Evolutionary conservation across 1,140 invertebrate genomes (phyloP).

Genomic region (Cylas formicarius): DNA sequence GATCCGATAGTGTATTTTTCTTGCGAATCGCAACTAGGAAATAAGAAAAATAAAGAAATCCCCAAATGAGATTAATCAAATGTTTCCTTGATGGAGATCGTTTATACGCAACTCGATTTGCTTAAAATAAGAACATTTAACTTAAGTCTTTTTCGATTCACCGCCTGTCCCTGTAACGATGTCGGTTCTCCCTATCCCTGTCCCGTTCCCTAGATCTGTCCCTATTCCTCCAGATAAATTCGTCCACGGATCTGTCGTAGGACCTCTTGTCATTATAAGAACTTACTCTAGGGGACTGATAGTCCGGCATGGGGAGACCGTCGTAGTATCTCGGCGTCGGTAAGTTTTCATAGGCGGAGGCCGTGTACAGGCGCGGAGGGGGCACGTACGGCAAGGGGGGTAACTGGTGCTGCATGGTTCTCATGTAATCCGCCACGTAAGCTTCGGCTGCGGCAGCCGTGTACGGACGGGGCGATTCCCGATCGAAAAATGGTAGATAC

Average conservation of each 20-base stretch:
- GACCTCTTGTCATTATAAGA: constrained; percentile 62
- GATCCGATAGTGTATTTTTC: too few relatives aligned
- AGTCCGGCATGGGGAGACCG: constrained; percentile 58
- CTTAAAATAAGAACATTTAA: too few relatives aligned
- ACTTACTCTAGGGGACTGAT: constrained; percentile 47
- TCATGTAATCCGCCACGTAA: constrained; percentile 71
- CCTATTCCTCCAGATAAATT: constrained; percentile 78
- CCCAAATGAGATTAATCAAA: too few relatives aligned
- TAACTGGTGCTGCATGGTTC: constrained; percentile 71
- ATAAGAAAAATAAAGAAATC: too few relatives aligned
- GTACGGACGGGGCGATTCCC: constrained; percentile 40
- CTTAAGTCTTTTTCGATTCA: too few relatives aligned
- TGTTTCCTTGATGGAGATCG: too few relatives aligned
- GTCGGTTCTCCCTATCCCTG: constrained; percentile 22
- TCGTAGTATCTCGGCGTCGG: constrained; percentile 73
- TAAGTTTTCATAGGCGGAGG: constrained; percentile 59
- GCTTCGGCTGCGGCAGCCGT: constrained; percentile 63
- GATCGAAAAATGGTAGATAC: constrained; percentile 36
- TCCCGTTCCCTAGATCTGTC: constrained; percentile 47
- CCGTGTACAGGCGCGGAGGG: constrained; percentile 51
- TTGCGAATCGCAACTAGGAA: too few relatives aligned
- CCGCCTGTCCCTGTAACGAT: constrained; percentile 31
- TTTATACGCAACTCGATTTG: too few relatives aligned
- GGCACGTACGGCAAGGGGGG: constrained; percentile 64
- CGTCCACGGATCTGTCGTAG: constrained; percentile 85